Evolutionary conservation across 2,113 vertebrate genomes (phyloP).

Genomic region (Sceloporus tristichus): DNA sequence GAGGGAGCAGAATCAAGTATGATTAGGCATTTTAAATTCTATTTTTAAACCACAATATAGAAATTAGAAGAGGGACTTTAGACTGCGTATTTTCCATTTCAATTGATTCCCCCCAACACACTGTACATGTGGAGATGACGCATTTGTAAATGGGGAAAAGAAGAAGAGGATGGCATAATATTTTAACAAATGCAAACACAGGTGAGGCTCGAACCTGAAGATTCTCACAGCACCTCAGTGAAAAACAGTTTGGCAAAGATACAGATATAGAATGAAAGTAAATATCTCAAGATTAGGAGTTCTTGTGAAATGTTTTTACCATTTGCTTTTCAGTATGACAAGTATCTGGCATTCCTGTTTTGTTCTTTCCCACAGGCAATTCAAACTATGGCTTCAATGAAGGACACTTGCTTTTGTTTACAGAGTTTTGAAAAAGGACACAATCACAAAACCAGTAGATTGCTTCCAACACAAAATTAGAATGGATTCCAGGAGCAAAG

Average conservation of each 20-base stretch:
- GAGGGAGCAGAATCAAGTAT: neutral
- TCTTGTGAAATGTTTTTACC: constrained; percentile 72
- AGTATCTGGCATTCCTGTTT: constrained; percentile 44
- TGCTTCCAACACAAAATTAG: neutral
- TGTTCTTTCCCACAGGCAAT: constrained; percentile 21
- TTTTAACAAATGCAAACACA: constrained; percentile 52
- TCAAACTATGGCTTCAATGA: neutral
- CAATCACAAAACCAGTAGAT: neutral
- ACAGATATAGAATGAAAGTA: constrained; percentile 45
- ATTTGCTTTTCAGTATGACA: constrained; percentile 41
- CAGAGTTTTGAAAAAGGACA: neutral
- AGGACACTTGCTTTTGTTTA: constrained; percentile 9
- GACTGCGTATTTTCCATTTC: neutral
- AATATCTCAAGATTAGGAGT: constrained; percentile 59
- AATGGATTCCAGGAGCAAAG: neutral
- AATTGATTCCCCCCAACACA: neutral
- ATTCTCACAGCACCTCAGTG: constrained; percentile 42
- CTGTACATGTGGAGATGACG: constrained; percentile 7
- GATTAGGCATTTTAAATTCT: neutral
- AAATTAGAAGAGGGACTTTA: neutral
- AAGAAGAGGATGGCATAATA: constrained; percentile 39
- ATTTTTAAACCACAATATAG: neutral
- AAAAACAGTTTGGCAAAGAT: constrained; percentile 41
- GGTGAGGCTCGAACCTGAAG: constrained; percentile 1
- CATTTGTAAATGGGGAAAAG: neutral